phyloP scores from a whole-genome alignment of 2,797 vertebrate species.

The Paguma larvata region DNA sequence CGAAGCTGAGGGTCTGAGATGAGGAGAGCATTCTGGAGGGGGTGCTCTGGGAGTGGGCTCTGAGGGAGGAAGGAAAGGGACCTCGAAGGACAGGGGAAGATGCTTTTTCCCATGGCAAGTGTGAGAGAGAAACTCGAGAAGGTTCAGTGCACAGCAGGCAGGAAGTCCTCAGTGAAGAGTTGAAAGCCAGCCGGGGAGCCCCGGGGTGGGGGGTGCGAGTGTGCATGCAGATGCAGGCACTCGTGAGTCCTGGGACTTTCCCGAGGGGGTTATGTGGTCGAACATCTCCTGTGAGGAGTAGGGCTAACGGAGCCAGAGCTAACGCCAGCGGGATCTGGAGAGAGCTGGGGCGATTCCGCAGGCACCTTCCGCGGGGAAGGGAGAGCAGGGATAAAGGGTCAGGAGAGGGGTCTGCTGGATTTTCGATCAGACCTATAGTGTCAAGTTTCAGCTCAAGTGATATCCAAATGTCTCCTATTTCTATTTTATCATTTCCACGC shows the following conservation, averaged over 20 bases:
- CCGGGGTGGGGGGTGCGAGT: neutral
- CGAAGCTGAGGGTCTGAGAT: neutral
- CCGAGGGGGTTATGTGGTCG: neutral
- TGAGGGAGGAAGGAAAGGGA: neutral
- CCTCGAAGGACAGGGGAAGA: neutral
- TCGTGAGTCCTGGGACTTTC: neutral
- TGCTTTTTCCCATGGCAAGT: neutral
- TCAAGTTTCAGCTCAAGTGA: slow-evolving; percentile 36
- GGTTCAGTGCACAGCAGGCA: neutral
- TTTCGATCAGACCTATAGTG: slow-evolving; percentile 50
- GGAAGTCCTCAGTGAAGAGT: neutral
- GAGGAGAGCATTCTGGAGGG: neutral
- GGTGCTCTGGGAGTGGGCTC: neutral
- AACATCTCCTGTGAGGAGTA: neutral
- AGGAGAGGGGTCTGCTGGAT: slow-evolving; percentile 31
- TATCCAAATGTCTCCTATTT: neutral
- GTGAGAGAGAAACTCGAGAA: neutral
- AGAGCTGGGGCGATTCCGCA: neutral
- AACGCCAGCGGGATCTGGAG: neutral
- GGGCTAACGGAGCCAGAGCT: neutral
- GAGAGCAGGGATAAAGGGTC: neutral
- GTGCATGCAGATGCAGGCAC: too few species aligned
- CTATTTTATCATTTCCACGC: slow-evolving; percentile 66
- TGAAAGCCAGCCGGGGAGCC: neutral
- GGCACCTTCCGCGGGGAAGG: neutral